Evolutionary conservation across 2,888 invertebrate species (phyloP), one percentile per base, ranked within the genome.

Genomic region (Idaea straminata): DNA sequence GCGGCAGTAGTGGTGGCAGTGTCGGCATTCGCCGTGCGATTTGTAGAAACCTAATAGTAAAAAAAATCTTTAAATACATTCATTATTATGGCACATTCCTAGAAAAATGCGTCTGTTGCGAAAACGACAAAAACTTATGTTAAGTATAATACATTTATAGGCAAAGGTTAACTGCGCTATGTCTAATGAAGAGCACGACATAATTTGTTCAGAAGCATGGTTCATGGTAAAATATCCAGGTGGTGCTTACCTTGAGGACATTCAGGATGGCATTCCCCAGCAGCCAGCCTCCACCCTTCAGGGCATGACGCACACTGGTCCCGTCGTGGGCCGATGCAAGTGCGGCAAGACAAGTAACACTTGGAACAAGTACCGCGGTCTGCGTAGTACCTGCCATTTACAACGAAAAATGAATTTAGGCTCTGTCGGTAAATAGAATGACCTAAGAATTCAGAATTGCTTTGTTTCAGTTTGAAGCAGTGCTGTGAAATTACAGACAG

Each of bases 231-330:
- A 25, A 25, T 25, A 25, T 25, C 25, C 25, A 25, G 25, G 25
- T 25, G 25, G 25, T 25, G 3, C 68, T 63, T 77, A 91, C 91
- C 97, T 87, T 96, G 96, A 0, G 97, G 97, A 85, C 98, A 98
- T 78, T 96, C 96, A 0, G 96, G 96, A 77, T 96, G 95, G 78
- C 97, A 97, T 84, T 97, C 96, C 2, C 97, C 97, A 3, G 96
- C 96, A 0, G 97, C 96, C 68, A 97, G 88, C 83, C 96, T 95
- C 97, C 97, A 97, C 4, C 96, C 96, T 5, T 91, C 88, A 0
- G 96, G 97, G 82, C 97, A 98, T 16, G 95, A 95, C 0, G 97
- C 97, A 85, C 97, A 98, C 84, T 97, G 97, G 83, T 97, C 96
- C 47, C 96, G 94, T 60, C 96, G 93, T 0, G 97, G 97, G 0